phyloP scores from a whole-genome alignment of 2,113 vertebrate species.

The Motacilla tschutschensis region DNA sequence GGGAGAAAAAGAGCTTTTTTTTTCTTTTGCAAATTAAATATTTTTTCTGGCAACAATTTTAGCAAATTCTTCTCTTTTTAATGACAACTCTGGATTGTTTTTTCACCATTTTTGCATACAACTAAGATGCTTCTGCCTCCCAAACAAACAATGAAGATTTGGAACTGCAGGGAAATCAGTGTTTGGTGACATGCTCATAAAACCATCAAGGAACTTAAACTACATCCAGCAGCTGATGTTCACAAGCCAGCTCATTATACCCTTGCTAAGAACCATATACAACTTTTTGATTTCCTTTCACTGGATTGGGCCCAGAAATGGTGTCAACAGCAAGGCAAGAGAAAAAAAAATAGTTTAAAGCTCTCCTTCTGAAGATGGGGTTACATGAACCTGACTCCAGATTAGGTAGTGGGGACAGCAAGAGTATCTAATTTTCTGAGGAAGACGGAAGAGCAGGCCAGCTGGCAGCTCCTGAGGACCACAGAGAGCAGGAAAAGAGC shows the following conservation, averaged over 20 bases:
- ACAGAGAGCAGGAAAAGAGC: slow-evolving; percentile 37
- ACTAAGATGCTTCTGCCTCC: background rate
- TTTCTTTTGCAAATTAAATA: background rate
- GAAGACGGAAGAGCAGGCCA: slow-evolving; percentile 23
- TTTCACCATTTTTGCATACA: background rate
- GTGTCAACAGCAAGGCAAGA: background rate
- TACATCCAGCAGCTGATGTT: background rate
- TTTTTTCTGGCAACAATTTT: background rate
- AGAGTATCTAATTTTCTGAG: slow-evolving; percentile 27
- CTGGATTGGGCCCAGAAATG: background rate
- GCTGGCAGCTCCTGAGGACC: slow-evolving; percentile 48
- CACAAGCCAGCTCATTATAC: background rate
- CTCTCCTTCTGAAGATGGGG: background rate
- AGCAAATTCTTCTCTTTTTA: background rate
- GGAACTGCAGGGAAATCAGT: background rate
- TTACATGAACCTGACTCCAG: slow-evolving; percentile 19
- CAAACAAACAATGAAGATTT: background rate
- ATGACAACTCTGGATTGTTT: background rate
- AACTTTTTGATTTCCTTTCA: background rate
- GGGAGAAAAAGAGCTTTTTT: background rate
- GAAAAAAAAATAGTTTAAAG: background rate
- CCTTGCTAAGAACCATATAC: background rate
- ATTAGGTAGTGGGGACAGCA: slow-evolving; percentile 42
- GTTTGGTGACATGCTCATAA: background rate
- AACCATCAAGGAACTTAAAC: background rate